Percentiles rank a stretch among this genome's conserved stretches.
phyloP scores from a whole-genome alignment of 2,113 vertebrate species.

The Hystrix brachyura region DNA sequence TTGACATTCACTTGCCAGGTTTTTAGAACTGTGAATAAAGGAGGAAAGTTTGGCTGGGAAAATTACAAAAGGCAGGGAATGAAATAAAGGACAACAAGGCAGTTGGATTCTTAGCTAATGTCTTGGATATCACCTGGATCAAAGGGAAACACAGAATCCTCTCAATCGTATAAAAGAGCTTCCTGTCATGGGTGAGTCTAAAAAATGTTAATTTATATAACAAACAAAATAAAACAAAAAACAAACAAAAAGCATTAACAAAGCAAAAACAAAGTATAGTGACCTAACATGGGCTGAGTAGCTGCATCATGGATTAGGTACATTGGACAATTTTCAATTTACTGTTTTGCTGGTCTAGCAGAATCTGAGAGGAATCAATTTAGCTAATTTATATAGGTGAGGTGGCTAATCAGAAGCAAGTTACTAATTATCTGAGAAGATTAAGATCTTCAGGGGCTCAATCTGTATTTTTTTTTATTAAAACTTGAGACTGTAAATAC shows the following conservation, averaged over 20 bases:
- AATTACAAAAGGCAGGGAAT: not conserved
- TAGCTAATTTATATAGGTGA: not conserved
- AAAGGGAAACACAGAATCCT: not conserved
- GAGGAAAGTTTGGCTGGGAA: not conserved
- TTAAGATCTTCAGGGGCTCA: not conserved
- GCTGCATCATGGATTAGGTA: not conserved
- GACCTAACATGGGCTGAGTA: not conserved
- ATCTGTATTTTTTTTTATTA: slow-evolving; percentile 3
- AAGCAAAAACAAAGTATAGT: not conserved
- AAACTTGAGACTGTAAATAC: not conserved
- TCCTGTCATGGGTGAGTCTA: not conserved
- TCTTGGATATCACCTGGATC: not conserved
- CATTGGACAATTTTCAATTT: not conserved
- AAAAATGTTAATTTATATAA: not conserved
- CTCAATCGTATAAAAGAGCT: not conserved
- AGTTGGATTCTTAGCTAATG: not conserved
- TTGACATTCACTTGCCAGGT: not conserved
- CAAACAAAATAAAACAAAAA: not conserved
- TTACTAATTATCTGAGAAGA: not conserved
- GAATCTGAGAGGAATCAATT: not conserved
- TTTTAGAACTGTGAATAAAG: slow-evolving; percentile 20
- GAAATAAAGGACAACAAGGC: not conserved
- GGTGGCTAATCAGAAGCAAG: not conserved
- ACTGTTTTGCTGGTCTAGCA: not conserved
- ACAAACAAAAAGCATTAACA: not conserved